Percentiles rank a stretch among this genome's conserved stretches.
Evolutionary conservation across 2,113 vertebrate species (phyloP).

Genomic region (Recurvirostra avosetta): DNA sequence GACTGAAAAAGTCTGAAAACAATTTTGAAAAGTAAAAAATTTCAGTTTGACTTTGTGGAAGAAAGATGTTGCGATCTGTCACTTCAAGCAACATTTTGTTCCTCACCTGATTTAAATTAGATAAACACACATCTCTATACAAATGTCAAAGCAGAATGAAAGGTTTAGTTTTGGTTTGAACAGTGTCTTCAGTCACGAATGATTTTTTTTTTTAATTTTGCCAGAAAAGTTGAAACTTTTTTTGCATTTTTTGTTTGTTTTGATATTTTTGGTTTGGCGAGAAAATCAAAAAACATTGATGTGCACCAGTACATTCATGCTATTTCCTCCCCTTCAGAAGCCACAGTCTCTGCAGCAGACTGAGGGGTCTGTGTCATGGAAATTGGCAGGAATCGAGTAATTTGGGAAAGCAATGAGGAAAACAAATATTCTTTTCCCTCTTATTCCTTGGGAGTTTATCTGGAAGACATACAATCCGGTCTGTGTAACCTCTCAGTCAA

Average conservation of each 20-base stretch:
- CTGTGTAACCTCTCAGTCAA: background rate
- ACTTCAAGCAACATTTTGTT: background rate
- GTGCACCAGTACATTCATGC: constrained; percentile 51
- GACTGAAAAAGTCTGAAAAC: background rate
- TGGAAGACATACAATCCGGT: background rate
- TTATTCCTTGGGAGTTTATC: constrained; percentile 18
- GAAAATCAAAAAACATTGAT: constrained; percentile 25
- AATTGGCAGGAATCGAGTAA: background rate
- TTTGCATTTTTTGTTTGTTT: constrained; percentile 3
- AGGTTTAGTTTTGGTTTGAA: background rate
- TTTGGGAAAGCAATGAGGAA: constrained; percentile 3
- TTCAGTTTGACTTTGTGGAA: background rate
- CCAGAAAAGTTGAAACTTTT: background rate
- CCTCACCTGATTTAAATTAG: background rate
- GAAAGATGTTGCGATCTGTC: background rate
- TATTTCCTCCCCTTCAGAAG: constrained; percentile 42
- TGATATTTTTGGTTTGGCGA: constrained; percentile 37
- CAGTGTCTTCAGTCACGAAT: background rate
- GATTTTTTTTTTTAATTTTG: background rate
- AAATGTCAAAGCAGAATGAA: background rate
- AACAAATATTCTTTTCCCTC: constrained; percentile 29
- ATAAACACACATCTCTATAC: background rate
- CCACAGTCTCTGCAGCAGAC: constrained; percentile 42
- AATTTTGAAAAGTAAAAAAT: background rate
- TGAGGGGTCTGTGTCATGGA: constrained; percentile 54